These are phyloP conservation scores for Sebastes schlegelii DNA, from an alignment of 2,113 vertebrate species.

Conservation along the genomic window DNA sequence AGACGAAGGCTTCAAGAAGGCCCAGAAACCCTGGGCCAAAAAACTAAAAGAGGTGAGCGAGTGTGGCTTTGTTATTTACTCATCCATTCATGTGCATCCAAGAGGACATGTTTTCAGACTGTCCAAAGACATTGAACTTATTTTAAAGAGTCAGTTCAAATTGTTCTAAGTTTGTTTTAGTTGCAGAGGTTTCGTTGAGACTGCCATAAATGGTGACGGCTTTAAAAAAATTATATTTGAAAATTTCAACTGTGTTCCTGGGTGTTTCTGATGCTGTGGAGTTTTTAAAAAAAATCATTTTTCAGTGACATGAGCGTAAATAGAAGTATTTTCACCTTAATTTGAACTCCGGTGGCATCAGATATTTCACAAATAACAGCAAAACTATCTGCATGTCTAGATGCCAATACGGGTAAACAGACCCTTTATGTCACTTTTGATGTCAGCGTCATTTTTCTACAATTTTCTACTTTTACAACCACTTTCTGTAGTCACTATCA, in stretches of 20 bases:
- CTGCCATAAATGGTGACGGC: neutral
- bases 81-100: neutral
- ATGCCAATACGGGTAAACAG: neutral
- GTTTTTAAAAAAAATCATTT: neutral
- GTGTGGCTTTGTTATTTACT: neutral
- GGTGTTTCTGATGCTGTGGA: neutral
- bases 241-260: too few species aligned
- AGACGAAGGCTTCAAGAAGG: conserved; percentile 96
- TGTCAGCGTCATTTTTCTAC: neutral
- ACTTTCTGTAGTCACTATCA: neutral
- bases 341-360: neutral
- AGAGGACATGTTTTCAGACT: neutral
- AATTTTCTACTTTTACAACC: neutral
- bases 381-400: neutral
- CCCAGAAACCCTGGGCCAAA: conserved; percentile 98
- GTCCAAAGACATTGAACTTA: neutral
- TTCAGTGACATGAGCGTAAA: neutral
- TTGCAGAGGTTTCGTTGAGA: neutral
- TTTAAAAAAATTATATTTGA: too few species aligned
- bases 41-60: conserved; percentile 94
- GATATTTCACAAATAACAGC: neutral
- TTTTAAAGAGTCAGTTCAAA: neutral
- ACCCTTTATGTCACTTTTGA: neutral
- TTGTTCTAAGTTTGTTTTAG: neutral
- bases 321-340: neutral